phyloP scores from a whole-genome alignment of 2,797 vertebrate species.

The Megalops cyprinoides region DNA sequence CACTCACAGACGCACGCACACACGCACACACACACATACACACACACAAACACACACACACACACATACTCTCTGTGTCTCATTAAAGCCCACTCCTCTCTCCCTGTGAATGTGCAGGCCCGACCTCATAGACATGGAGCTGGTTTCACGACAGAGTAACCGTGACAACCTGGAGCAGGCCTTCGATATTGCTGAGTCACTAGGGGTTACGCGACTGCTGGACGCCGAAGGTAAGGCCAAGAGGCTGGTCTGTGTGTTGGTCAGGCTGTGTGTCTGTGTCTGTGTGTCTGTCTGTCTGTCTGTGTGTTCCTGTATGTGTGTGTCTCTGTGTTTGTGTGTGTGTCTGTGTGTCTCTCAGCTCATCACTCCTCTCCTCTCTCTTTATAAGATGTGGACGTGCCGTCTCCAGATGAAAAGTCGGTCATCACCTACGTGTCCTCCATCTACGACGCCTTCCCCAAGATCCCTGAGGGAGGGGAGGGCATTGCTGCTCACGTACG shows the following conservation, averaged over 20 bases:
- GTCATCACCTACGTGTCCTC: constrained; percentile 98
- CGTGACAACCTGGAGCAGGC: constrained; percentile 96
- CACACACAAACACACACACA: background rate
- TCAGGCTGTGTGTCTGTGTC: fast-evolving
- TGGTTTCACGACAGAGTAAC: constrained; percentile 89
- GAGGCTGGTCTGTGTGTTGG: background rate
- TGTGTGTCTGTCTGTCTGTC: background rate
- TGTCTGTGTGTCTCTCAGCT: background rate
- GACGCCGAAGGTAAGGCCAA: constrained; percentile 92
- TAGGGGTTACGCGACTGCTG: constrained; percentile 92
- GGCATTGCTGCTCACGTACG: constrained; percentile 89
- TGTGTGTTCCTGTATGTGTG: background rate
- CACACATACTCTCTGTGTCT: background rate
- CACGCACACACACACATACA: background rate
- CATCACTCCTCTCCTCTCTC: background rate
- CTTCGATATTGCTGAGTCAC: constrained; percentile 92
- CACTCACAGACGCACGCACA: background rate
- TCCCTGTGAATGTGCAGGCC: constrained; percentile 74
- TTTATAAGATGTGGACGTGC: constrained; percentile 89
- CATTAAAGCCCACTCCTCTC: background rate
- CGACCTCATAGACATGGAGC: constrained; percentile 95
- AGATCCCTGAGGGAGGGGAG: constrained; percentile 96
- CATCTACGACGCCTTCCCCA: constrained; percentile 98
- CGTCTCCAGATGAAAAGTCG: constrained; percentile 95
- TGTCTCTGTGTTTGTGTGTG: background rate